Base-by-base conservation (phyloP, 2,113 vertebrate species). In the Rhegmatorhina hoffmannsi region DNA sequence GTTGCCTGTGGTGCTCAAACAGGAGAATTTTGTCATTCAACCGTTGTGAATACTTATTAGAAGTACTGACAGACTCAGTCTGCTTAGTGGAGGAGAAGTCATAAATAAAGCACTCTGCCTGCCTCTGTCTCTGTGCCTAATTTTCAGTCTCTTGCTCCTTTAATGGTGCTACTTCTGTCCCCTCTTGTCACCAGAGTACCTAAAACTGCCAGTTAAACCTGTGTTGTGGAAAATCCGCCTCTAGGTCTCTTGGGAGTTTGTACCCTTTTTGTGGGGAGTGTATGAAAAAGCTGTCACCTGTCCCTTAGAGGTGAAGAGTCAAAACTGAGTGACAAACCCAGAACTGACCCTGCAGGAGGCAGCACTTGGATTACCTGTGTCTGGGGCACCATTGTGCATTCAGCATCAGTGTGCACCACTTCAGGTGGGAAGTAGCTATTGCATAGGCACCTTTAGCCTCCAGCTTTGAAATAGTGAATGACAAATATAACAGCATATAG, bases 91-190 rank as follows among this genome's bases (percentile, higher is more conserved):
- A 43, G n/a, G 36, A 47, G 52, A 43, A 40, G 31, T 13, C 0
- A 0, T 43, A 25, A 50, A 17, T n/a, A 50, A 23, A 78, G 36
- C 11, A 0, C 43, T 40, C 28, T 43, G 10, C 9, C 47, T 73
- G 23, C 28, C 17, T 62, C n/a, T 1, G 0, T 19, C 18, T 75
- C 21, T 52, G 38, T 78, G 33, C 7, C 23, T 1, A 0, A 0
- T 63, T 68, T 87, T 87, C 55, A 79, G 11, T 83, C 59, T 56
- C 33, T 79, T 56, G 3, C 33, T 56, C 34, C 26, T 76, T 36
- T 28, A 6, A 14, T 28, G 29, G 4, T 68, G 26, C 18, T 43
- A 0, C 4, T 56, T 84, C 26, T 87, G 33, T 31, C 26, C 25
- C 14, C 6, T n/a, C 11, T 60, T 67, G 36, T 55, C 34, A 56